Base-by-base conservation (phyloP, 2,113 vertebrate genomes). In the Cinclus mexicanus region DNA sequence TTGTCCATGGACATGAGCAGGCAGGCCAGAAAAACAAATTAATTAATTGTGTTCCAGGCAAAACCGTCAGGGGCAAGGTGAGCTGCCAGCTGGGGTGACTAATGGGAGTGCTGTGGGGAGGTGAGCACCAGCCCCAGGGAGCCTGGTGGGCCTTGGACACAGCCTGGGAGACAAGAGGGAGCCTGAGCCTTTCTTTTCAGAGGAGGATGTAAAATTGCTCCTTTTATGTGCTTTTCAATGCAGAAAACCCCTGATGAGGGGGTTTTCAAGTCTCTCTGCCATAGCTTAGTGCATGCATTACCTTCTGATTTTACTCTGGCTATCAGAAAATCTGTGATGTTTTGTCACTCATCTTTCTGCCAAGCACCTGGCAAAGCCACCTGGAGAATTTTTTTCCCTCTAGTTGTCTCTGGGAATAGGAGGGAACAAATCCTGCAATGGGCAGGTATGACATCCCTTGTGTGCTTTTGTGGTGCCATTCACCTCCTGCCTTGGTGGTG, bases 261-360 rank as follows among this genome's bases (percentile, higher is more conserved):
- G 33, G 2, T 31, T 92, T 82, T 46, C 6, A 50, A 89, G 23
- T 63, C 16, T 6, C 28, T 46, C 28, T 68, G 64, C 26, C 0
- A 0, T 47, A 72, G 64, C 31, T 59, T 1, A 0, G 39, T 63
- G 29, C 0, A 2, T 11, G 55, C 0, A 4, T 29, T 60, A 4
- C 19, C 47, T 39, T 24, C 1, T 61, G 59, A 55, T 44, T 55
- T 78, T 26, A 19, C 12, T 50, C 19, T 44, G 81, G 42, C n/a
- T 71, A 21, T 84, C 3, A 1, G 69, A 47, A 70, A 82, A 82
- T 72, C 47, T 21, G 65, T 1, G 3, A 18, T n/a, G 35, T 46
- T 71, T 55, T 8, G 2, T 87, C 39, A n/a, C 18, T 78, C 35
- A 3, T n/a, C 78, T 78, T 59, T 50, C 17, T 42, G 29, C 18